Evolutionary conservation across 2,113 vertebrate species (phyloP).

Genomic region (Perca fluviatilis): DNA sequence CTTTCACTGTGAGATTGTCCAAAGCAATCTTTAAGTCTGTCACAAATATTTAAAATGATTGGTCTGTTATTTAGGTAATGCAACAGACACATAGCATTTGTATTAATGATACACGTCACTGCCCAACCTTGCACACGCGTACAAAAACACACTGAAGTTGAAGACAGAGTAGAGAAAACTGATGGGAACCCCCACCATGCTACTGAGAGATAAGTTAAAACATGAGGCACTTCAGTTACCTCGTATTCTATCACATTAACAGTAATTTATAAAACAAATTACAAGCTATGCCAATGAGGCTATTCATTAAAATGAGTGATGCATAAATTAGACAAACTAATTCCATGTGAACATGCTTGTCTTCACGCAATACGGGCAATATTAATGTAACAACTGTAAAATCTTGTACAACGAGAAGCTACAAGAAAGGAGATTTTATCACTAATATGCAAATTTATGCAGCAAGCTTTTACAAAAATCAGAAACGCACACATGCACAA

Average conservation of each 20-base stretch:
- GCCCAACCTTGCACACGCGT: background rate
- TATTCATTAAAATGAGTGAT: constrained; percentile 46
- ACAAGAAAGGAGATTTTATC: constrained; percentile 23
- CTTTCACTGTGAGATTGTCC: background rate
- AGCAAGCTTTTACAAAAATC: constrained; percentile 33
- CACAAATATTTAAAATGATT: background rate
- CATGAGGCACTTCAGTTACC: constrained; percentile 11
- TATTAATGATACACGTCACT: background rate
- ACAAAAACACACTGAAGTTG: background rate
- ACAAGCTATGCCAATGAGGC: constrained; percentile 51
- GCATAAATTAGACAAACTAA: constrained; percentile 30
- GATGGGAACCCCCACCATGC: background rate
- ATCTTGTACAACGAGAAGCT: background rate
- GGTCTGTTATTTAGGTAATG: background rate
- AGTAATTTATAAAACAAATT: constrained; percentile 11
- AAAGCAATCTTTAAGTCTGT: background rate
- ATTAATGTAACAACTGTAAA: constrained; percentile 31
- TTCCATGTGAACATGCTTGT: constrained; percentile 32
- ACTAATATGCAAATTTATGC: constrained; percentile 59
- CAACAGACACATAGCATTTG: background rate
- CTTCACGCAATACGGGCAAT: constrained; percentile 17
- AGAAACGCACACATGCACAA: background rate
- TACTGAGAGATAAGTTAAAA: constrained; percentile 19
- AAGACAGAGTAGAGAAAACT: background rate
- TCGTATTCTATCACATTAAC: constrained; percentile 29